Evolutionary conservation across 2,888 invertebrate genomes (phyloP), one percentile per base, ranked within the genome.

Genomic region (Strigamia crassipes): DNA sequence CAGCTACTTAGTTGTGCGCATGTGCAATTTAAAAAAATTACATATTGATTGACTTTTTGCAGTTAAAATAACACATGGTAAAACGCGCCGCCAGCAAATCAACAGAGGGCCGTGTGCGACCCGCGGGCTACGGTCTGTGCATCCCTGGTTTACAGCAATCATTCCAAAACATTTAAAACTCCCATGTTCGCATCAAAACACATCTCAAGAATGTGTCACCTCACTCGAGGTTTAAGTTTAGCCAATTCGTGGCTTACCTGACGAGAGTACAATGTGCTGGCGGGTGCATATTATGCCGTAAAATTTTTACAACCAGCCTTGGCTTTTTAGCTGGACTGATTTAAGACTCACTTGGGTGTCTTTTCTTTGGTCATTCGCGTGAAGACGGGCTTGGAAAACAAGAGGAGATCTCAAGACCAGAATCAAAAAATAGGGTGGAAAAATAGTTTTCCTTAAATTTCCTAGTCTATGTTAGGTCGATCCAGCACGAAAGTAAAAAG

Each of bases 281-380:
- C 73, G 73, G 73, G 73, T 73, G 73, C 73, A 73, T 73, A 73
- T 73, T 73, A 73, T 73, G 73, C 73, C 73, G 73, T 73, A 73
- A 73, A 73, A 73, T 8, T 73, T 73, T 73, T 73, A 73, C 73
- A 73, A 73, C 73, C 73, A 73, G 73, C 73, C 73, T 73, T 27
- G 73, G 73, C 73, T 73, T 73, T 73, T 73, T 73, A 73, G 73
- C 73, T 27, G 27, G 73, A 13, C 73, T 73, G 73, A 73, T 73
- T 73, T 73, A 73, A 73, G 31, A 31, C 15, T 73, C 73, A 15
- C 73, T 9, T 15, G 73, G 73, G 73, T 73, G 73, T 73, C 73
- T 73, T 73, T 73, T 73, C 73, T 15, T 73, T 31, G 73, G 73
- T 73, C 73, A 73, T 73, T 73, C 73, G 12, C 73, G 73, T 31